Evolutionary conservation across 2,113 vertebrate species (phyloP), one percentile per base, ranked within the genome.

Genomic region (Chiloscyllium plagiosum): DNA sequence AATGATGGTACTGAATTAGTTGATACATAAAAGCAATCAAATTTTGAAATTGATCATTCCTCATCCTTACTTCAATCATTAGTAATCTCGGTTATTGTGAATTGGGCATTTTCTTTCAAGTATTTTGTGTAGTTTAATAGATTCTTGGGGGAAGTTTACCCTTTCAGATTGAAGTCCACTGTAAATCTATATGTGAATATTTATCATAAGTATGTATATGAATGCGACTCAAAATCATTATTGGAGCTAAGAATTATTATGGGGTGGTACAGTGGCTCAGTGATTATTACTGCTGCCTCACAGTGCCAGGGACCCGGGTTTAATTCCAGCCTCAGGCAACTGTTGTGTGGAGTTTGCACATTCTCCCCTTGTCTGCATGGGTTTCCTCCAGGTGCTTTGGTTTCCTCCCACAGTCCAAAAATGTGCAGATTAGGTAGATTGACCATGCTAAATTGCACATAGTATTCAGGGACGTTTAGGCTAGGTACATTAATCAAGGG

Each of bases 11-110:
- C 65, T 65, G n/a, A 61, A n/a, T 29, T 33, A 61, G 13, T 7
- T 92, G 89, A 65, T n/a, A 80, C 3, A 52, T 61, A 92, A 92
- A 92, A 92, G 65, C n/a, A 89, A 92, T 92, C 33, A 65, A 66
- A n/a, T 61, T 90, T 52, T 61, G 13, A 61, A 90, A 65, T 65
- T 4, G 5, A 1, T 37, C 15, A 15, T 80, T 37, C 17, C 37
- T 37, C 65, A 92, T 37, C 87, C 15, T 29, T 90, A 92, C 33
- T 56, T 56, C 12, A 61, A n/a, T 37, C 29, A 19, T 92, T 13
- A 92, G 4, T 17, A 89, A 13, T 56, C 56, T 87, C 42, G 52
- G 22, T 87, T 24, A 37, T 13, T 24, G 85, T 52, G 47, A 50
- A 50, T 24, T 87, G 47, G 22, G 24, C 4, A 29, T 29, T 33